Percentiles rank a stretch among this genome's conserved stretches.
phyloP scores from a whole-genome alignment of 2,888 invertebrate species.

The Tigriopus californicus region DNA sequence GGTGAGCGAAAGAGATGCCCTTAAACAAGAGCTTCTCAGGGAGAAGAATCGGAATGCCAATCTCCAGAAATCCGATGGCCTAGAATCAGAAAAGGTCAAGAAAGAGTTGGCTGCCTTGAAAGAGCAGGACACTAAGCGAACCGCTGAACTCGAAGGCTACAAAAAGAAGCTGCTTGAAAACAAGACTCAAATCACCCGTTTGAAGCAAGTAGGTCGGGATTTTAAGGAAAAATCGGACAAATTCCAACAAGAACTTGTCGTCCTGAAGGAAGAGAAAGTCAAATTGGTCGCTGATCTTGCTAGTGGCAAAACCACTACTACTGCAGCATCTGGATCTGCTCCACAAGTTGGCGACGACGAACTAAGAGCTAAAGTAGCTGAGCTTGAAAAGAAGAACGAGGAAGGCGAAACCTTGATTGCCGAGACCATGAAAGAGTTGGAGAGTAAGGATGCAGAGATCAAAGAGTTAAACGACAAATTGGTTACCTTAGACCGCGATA shows the following conservation, averaged over 20 bases:
- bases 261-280: not conserved
- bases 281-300: not conserved
- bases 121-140: not conserved
- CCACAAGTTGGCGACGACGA: not conserved
- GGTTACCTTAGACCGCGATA: slow-evolving; percentile 29
- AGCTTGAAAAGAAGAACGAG: slow-evolving; percentile 40
- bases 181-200: slow-evolving; percentile 3
- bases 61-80: slow-evolving; percentile 14
- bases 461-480: slow-evolving; percentile 29
- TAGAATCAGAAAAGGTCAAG: slow-evolving; percentile 20
- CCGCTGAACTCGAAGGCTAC: not conserved
- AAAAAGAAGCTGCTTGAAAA: not conserved
- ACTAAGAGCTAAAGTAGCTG: slow-evolving; percentile 24
- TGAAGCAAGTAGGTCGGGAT: not conserved
- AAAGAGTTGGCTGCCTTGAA: slow-evolving; percentile 3
- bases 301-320: not conserved
- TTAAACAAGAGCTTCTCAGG: not conserved
- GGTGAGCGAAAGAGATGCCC: not conserved
- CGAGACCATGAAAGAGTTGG: slow-evolving; percentile 29
- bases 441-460: slow-evolving; percentile 1
- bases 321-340: not conserved
- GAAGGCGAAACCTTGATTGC: slow-evolving; percentile 32
- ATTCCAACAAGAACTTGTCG: no score
- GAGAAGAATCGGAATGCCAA: slow-evolving; percentile 1
- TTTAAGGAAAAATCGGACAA: no score